phyloP scores from a whole-genome alignment of 2,888 invertebrate species.

The Stictocephala bisonia region DNA sequence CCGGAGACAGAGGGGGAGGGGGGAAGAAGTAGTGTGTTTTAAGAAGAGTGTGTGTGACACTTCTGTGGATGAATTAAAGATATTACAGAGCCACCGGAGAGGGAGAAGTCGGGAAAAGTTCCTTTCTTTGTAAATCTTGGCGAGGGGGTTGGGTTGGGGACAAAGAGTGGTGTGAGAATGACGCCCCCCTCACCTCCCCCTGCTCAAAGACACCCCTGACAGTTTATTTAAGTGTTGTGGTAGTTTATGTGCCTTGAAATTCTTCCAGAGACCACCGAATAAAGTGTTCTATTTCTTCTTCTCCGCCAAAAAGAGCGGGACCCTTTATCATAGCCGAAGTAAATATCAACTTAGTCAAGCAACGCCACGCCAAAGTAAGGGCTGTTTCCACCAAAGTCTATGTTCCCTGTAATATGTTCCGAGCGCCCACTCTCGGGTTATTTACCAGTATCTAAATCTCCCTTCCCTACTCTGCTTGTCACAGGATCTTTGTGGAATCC shows the following conservation, averaged over 20 bases:
- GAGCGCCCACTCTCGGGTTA: slow-evolving; percentile 28
- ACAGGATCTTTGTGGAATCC: slow-evolving; percentile 25
- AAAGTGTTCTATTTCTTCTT: slow-evolving; percentile 35
- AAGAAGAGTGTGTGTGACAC: slow-evolving; percentile 45
- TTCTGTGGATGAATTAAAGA: slow-evolving; percentile 44
- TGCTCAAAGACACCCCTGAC: background rate
- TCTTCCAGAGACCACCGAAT: slow-evolving; percentile 36
- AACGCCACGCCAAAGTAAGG: slow-evolving; percentile 29
- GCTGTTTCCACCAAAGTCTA: slow-evolving; percentile 16
- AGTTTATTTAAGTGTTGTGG: slow-evolving; percentile 49
- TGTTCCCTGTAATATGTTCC: slow-evolving; percentile 28
- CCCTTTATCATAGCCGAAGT: slow-evolving; percentile 29
- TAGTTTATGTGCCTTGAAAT: slow-evolving; percentile 46
- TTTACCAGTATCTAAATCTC: slow-evolving; percentile 40
- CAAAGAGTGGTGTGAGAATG: slow-evolving; percentile 40
- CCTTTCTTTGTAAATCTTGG: slow-evolving; percentile 45
- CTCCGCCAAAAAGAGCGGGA: background rate
- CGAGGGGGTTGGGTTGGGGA: slow-evolving; percentile 9
- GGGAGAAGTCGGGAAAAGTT: slow-evolving; percentile 43
- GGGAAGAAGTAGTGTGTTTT: slow-evolving; percentile 39
- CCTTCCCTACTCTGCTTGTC: slow-evolving; percentile 19
- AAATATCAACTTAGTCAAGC: slow-evolving; percentile 19
- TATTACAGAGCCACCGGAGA: slow-evolving; percentile 32
- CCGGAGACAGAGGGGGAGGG: slow-evolving; percentile 9
- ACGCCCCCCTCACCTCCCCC: slow-evolving; percentile 17